Base-by-base conservation (phyloP, 2,888 invertebrate species). In the Drosophila melanosoma region DNA sequence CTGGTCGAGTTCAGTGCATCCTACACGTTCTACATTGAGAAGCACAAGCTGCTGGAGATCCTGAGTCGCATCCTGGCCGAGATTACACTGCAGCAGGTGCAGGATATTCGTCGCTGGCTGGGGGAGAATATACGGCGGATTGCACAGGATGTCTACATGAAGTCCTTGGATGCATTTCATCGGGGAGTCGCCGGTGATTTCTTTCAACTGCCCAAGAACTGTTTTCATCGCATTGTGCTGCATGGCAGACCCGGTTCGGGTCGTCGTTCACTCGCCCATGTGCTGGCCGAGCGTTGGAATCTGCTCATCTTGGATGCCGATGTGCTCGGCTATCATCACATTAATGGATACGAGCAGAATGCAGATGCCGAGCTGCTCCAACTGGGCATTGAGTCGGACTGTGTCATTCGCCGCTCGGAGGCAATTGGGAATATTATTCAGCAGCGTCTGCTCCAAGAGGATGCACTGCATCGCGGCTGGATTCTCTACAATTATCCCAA, bases 401-500 rank as follows among this genome's bases (percentile, higher is more conserved):
- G 83, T 4, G 78, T 87, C 0, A 73, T 71, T n/a, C 79, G 80
- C 1, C 85, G 89, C 7, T 84, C 90, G 0, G 56, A 76, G 38
- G 83, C 91, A 0, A 69, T 92, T 20, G 79, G 86, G 0, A 80
- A 90, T 20, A 74, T 92, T 0, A 74, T 93, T 38, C 79, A 89
- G 29, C 73, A 83, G n/a, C 85, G 93, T 42, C 59, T 93, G 33
- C 79, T 92, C 15, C 73, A 90, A 72, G 91, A 92, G 4, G 95
- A 95, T 76, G 94, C 94, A 73, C 76, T 95, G 17, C 90, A 90
- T 20, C 92, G 92, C n/a, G 95, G 95, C 7, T 95, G 95, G 95
- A 93, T 95, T 15, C 79, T 95, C 52, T 94, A 94, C 17, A 94
- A 94, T 23, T 95, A 94, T 89, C 95, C 95, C 0, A 94, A 93